Evolutionary conservation across 1,140 invertebrate species (phyloP), one percentile per base, ranked within the genome.

Genomic region (Aphidius ervi): DNA sequence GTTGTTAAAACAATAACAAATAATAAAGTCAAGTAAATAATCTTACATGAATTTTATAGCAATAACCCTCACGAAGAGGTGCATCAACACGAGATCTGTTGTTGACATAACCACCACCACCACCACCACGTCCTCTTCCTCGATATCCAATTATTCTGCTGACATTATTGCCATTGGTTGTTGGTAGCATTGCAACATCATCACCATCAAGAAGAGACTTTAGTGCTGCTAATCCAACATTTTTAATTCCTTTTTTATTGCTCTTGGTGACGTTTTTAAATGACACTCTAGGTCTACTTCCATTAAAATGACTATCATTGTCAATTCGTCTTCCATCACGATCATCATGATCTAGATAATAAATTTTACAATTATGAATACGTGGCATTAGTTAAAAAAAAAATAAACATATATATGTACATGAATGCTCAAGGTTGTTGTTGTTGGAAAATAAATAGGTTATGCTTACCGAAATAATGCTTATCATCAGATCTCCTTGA

Each of bases 1-100:
- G 16, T 16, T 16, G 16, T 16, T 31, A 31, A 31, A 31, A 31
- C 4, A 50, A 50, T 37, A 39, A 50, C 9, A 31, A 40, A n/a
- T 53, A 53, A 53, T 53, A 3, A 5, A 54, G 41, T 41, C 37
- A 52, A 31, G 4, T 31, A 56, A 58, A 61, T 31, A 70, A 16
- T 16, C 80, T 76, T 74, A 83, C 81, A n/a, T 74, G 80, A 6
- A 88, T 77, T 75, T 82, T 83, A 70, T 84, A 88, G 84, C 84
- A 87, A 39, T 78, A 81, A 5, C 81, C 46, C 39, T 71, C 67
- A 6, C 46, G 56, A 1, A 69, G 1, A 20, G 58, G 49, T 61
- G 16, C 16, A 16, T 48, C 31, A 46, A 40, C 41, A 59, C 47
- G 49, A 6, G 37, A 40, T n/a, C 59, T 65, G 3, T 31, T 37